Conservation (phyloP, 2,797 vertebrate genomes). For the Ibycter americanus region DNA sequence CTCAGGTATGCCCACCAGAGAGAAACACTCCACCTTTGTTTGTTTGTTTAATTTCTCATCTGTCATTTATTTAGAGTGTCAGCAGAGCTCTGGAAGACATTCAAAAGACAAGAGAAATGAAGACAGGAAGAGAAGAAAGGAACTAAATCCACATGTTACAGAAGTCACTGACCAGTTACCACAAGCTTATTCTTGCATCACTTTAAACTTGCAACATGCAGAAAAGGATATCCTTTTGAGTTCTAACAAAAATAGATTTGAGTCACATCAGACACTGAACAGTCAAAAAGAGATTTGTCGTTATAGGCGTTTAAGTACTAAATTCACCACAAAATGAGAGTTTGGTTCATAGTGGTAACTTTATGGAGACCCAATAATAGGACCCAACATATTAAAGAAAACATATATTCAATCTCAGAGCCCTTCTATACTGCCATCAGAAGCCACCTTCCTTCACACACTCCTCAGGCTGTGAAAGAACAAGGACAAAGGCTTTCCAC, state of each 20-base stretch:
- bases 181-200: not conserved
- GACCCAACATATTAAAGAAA: not conserved
- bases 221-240: not conserved
- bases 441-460: not conserved
- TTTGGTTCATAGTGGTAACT: not conserved
- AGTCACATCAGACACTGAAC: not conserved
- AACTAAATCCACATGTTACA: not conserved
- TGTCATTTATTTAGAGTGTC: not conserved
- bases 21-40: not conserved
- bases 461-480: not conserved
- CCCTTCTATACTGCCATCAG: not conserved
- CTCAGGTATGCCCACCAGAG: not conserved
- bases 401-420: not conserved
- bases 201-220: not conserved
- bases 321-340: not conserved
- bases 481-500: not conserved
- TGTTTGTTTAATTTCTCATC: not conserved
- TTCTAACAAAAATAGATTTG: not conserved
- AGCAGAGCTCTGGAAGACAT: not conserved
- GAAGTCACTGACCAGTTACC: not conserved
- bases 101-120: not conserved
- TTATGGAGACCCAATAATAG: not conserved
- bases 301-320: not conserved
- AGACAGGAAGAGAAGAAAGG: conserved; percentile 2
- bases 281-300: not conserved